Evolutionary conservation across 2,888 invertebrate species (phyloP).

Genomic region (Drosophila rellima): DNA sequence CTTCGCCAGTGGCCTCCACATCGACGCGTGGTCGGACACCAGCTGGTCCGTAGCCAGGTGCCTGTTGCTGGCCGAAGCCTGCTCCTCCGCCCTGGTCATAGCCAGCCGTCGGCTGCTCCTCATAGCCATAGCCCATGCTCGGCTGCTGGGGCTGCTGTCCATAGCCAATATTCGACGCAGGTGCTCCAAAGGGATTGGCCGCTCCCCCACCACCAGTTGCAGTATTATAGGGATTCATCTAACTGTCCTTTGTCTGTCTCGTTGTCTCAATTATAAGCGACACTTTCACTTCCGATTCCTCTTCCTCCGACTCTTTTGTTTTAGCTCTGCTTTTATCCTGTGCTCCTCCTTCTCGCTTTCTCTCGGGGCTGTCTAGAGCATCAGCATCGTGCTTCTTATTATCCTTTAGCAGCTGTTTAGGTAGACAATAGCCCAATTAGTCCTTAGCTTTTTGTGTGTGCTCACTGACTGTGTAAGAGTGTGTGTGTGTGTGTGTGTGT

Average conservation of each 20-base stretch:
- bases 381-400: slow-evolving; percentile 43
- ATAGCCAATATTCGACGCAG: slow-evolving; percentile 62
- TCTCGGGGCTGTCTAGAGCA: slow-evolving; percentile 22
- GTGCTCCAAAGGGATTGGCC: slow-evolving; percentile 82
- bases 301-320: slow-evolving; percentile 24
- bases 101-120: slow-evolving; percentile 72
- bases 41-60: slow-evolving; percentile 75
- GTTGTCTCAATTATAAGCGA: slow-evolving; percentile 8
- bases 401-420: slow-evolving; percentile 53
- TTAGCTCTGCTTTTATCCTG: slow-evolving; percentile 36
- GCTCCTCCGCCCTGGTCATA: slow-evolving; percentile 73
- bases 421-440: slow-evolving; percentile 49
- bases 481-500: slow-evolving; percentile 3
- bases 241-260: neutral
- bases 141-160: slow-evolving; percentile 78
- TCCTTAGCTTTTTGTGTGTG: slow-evolving; percentile 21
- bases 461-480: slow-evolving; percentile 3
- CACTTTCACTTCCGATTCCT: slow-evolving; percentile 22
- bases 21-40: slow-evolving; percentile 90
- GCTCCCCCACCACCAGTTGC: slow-evolving; percentile 58
- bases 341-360: slow-evolving; percentile 7
- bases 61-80: slow-evolving; percentile 62
- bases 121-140: slow-evolving; percentile 74
- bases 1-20: slow-evolving; percentile 93
- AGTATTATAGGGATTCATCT: slow-evolving; percentile 72